Conservation (phyloP, 1,140 invertebrate genomes). For the Mya arenaria region DNA sequence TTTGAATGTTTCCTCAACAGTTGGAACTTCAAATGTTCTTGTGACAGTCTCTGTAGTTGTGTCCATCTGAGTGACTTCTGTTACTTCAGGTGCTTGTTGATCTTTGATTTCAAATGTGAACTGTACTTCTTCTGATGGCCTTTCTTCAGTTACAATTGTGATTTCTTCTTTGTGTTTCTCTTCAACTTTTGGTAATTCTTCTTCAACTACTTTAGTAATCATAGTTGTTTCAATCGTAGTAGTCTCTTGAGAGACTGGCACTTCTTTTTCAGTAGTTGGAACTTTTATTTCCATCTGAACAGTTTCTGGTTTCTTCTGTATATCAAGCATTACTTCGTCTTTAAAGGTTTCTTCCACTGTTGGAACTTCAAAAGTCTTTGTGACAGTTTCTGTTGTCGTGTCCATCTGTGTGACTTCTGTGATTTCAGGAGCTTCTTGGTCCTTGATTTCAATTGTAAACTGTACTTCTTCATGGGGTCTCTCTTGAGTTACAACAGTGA, state of each 20-base stretch:
- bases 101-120: conserved; percentile 59
- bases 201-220: conserved; percentile 35
- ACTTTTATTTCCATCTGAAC: conserved; percentile 50
- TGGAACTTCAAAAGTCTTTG: conserved; percentile 41
- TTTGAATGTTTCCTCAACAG: conserved; percentile 43
- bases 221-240: conserved; percentile 43
- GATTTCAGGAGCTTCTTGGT: conserved; percentile 55
- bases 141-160: conserved; percentile 35
- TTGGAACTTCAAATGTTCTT: conserved; percentile 46
- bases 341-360: conserved; percentile 49
- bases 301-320: conserved; percentile 37
- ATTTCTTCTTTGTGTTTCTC: conserved; percentile 49
- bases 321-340: conserved; percentile 48
- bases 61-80: conserved; percentile 44
- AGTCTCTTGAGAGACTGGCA: conserved; percentile 50
- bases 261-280: too few species aligned
- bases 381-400: conserved; percentile 27
- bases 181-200: conserved; percentile 42
- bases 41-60: conserved; percentile 22
- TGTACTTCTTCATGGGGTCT: conserved; percentile 53
- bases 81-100: conserved; percentile 54
- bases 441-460: conserved; percentile 61
- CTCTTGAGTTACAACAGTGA: conserved; percentile 62
- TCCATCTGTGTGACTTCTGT: conserved; percentile 45
- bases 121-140: conserved; percentile 56